These are phyloP conservation scores for Charadrius vociferus DNA, from an alignment of 2,113 vertebrate species.

Conservation along the genomic window DNA sequence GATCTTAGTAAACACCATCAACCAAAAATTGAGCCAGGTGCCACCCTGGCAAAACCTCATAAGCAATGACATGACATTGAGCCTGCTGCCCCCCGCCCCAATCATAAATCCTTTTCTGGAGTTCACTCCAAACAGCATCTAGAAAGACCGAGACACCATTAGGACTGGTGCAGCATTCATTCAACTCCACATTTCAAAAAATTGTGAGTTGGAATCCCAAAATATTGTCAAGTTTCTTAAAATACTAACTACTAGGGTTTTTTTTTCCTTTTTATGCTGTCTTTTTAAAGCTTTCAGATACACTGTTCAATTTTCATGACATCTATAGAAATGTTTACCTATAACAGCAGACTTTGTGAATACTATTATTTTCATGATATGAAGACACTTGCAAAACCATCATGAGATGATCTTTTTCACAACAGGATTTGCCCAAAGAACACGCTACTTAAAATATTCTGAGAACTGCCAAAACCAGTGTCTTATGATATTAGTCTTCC, in stretches of 20 bases:
- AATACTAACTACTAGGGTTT: neutral
- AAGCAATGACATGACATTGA: neutral
- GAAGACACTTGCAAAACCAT: neutral
- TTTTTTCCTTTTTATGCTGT: neutral
- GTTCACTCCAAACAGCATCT: neutral
- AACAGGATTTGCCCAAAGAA: neutral
- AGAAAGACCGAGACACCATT: neutral
- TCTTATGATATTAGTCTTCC: neutral
- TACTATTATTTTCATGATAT: neutral
- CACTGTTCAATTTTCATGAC: neutral
- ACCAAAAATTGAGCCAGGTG: neutral
- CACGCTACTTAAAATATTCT: neutral
- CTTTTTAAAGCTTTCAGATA: neutral
- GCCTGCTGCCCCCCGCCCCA: fast-evolving
- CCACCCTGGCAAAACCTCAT: neutral
- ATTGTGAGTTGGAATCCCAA: neutral
- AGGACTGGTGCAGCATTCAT: neutral
- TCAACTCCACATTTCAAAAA: neutral
- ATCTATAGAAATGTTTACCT: neutral
- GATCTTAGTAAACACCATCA: neutral
- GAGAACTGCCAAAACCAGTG: neutral
- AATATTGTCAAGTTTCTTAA: neutral
- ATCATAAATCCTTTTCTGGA: neutral
- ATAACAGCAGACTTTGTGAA: neutral
- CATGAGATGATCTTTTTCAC: neutral